These are phyloP conservation scores for Chrysogorgia sp. DNA, from an alignment of 92 coral and sea anemone genomes.

Conservation along the genomic window DNA sequence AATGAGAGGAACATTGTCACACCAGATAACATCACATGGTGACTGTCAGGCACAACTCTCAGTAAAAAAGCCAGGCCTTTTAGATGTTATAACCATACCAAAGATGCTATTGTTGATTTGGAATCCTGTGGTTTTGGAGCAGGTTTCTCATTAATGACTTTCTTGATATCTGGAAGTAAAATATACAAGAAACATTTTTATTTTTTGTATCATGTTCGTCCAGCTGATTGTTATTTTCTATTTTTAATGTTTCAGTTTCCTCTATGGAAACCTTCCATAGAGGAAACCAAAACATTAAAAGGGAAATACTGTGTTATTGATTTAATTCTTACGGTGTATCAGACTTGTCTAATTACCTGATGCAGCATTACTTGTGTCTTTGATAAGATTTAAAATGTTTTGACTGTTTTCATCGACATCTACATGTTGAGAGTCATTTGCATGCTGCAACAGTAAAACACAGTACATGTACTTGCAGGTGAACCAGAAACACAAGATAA, in stretches of 20 bases:
- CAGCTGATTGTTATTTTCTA: neutral
- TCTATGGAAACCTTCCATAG: too few relatives aligned
- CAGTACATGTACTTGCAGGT: neutral
- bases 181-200: too few relatives aligned
- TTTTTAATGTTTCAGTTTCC: too few relatives aligned
- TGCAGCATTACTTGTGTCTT: conserved; percentile 74
- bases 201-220: too few relatives aligned
- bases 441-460: conserved; percentile 26
- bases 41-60: too few relatives aligned
- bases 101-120: conserved; percentile 31
- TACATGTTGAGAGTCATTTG: conserved; percentile 29
- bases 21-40: too few relatives aligned
- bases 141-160: conserved; percentile 15
- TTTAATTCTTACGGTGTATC: too few relatives aligned
- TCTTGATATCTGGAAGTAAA: neutral
- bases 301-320: too few relatives aligned
- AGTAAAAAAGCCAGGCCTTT: too few relatives aligned
- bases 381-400: conserved; percentile 79
- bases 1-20: too few relatives aligned
- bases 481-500: too few relatives aligned
- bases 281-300: too few relatives aligned
- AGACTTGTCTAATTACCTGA: conserved; percentile 48
- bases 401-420: conserved; percentile 94
- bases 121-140: conserved; percentile 45
- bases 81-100: conserved; percentile 40